Conservation (phyloP, 1,140 invertebrate genomes). For the Sycophila sp. region DNA sequence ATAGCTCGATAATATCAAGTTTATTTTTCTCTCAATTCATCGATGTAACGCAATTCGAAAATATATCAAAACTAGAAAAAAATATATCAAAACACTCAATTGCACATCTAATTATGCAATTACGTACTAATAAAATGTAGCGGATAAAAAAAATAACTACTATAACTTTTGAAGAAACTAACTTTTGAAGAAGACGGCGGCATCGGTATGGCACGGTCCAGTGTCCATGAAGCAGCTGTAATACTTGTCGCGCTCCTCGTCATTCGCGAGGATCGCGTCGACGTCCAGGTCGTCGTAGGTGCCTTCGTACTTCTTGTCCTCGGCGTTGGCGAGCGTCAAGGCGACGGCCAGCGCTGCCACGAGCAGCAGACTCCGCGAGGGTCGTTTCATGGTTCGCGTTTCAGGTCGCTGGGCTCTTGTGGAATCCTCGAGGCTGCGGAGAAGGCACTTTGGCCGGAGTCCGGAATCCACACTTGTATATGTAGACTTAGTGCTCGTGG, state of each 20-base stretch:
- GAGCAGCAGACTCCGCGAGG: neutral
- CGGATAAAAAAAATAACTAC: too few relatives aligned
- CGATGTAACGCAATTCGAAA: too few relatives aligned
- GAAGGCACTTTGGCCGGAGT: neutral
- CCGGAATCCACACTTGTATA: neutral
- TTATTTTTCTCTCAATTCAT: too few relatives aligned
- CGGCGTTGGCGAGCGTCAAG: neutral
- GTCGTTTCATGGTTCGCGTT: neutral
- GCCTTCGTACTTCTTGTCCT: neutral
- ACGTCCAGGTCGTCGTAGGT: conserved; percentile 57
- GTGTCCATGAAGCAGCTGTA: conserved; percentile 60
- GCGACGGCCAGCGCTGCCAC: neutral
- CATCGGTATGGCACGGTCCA: conserved; percentile 50
- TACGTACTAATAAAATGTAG: too few relatives aligned
- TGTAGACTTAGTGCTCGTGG: conserved; percentile 3
- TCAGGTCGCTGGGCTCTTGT: too few relatives aligned
- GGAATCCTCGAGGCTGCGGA: too few relatives aligned
- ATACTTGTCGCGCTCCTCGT: conserved; percentile 41
- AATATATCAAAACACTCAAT: too few relatives aligned
- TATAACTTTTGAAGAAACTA: neutral
- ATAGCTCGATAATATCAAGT: too few relatives aligned
- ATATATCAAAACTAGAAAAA: too few relatives aligned
- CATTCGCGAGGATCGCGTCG: conserved; percentile 42
- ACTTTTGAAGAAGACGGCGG: conserved; percentile 50
- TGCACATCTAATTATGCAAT: too few relatives aligned